phyloP scores from a whole-genome alignment of 2,113 vertebrate species.

The Mormyrus lacerda region DNA sequence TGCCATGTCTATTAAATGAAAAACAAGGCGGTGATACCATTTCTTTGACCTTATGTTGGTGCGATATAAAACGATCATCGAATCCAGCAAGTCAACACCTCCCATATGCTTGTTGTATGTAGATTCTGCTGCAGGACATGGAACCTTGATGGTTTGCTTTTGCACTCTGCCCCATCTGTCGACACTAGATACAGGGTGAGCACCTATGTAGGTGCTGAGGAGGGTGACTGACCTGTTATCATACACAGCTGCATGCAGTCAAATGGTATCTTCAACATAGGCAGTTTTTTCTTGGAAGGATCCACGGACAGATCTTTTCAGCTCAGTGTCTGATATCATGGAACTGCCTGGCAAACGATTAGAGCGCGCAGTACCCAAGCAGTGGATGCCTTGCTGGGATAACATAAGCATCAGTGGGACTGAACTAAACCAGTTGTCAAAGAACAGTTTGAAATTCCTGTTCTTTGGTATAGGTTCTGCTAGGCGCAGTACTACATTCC shows the following conservation, averaged over 20 bases:
- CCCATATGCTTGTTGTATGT: not conserved
- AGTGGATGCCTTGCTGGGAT: slow-evolving; percentile 13
- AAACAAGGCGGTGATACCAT: not conserved
- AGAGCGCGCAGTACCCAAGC: not conserved
- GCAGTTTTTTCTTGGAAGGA: slow-evolving; percentile 19
- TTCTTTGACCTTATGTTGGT: not conserved
- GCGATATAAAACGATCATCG: not conserved
- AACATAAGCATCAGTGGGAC: not conserved
- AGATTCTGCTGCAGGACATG: not conserved
- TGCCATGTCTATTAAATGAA: not conserved
- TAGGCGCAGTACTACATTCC: not conserved
- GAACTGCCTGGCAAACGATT: slow-evolving; percentile 14
- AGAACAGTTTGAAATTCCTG: slow-evolving; percentile 17
- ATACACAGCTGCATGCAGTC: not conserved
- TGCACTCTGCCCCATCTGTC: not conserved
- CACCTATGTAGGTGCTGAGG: not conserved
- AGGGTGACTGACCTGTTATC: not conserved
- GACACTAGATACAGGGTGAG: not conserved
- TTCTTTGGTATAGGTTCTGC: slow-evolving; percentile 19
- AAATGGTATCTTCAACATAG: not conserved
- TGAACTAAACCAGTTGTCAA: slow-evolving; percentile 14
- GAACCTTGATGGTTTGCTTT: not conserved
- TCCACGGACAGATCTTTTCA: slow-evolving; percentile 23
- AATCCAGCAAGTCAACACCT: not conserved
- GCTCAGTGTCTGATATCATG: slow-evolving; percentile 9